Evolutionary conservation across 2,797 vertebrate species (phyloP), one percentile per base, ranked within the genome.

Genomic region (Micromesistius poutassou): DNA sequence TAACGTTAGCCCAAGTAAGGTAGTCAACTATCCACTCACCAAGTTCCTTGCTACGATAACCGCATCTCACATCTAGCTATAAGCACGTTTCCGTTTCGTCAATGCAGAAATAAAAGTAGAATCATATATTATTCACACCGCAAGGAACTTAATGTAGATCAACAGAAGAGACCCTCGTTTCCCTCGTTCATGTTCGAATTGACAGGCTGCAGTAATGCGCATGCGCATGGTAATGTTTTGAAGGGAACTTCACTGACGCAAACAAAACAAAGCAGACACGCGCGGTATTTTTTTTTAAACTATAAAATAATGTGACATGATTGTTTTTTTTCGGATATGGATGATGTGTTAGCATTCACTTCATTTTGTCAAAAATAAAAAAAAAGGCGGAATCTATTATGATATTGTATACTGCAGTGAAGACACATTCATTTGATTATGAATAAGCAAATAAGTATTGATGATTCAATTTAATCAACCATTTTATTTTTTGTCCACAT

Each of bases 171-270:
- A n/a, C n/a, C 8, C 5, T 31, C 30, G 40, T 83, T 89, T 91
- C 88, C 90, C 89, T 87, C 87, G 73, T 82, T 80, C n/a, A 5
- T 25, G 79, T 90, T 91, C 82, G 81, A 91, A 89, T 6, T 74
- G 42, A 70, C 76, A 25, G 12, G 1, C 1, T 22, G n/a, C 1
- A 1, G 8, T 13, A 16, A 0, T 0, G 82, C 90, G 87, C 90
- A 89, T 88, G 87, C 82, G 87, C 7, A 3, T 0, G 4, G 0
- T 4, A 12, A 66, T n/a, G 62, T 25, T 62, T 25, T 25, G 7
- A 5, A n/a, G 22, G 55, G 22, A 62, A 25, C 62, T 28, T 4
- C 6, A 62, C 22, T n/a, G 22, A 62, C 55, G 46, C 40, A 42
- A 42, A 22, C 30, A 30, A 71, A 71, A 71, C 28, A 25, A 30